Evolutionary conservation across 1,140 invertebrate species (phyloP).

Genomic region (Drusus annulatus): DNA sequence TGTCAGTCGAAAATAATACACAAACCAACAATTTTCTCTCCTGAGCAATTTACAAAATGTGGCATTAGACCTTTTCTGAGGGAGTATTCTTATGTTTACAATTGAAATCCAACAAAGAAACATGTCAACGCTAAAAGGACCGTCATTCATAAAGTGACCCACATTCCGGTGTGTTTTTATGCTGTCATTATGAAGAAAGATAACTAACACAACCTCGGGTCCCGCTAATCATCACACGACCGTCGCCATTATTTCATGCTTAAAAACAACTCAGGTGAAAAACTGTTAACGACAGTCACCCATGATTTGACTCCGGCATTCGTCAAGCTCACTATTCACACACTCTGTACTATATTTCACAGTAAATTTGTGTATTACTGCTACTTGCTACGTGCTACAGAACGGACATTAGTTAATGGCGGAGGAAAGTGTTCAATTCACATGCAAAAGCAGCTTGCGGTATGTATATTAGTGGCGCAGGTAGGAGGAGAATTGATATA

Average conservation of each 20-base stretch:
- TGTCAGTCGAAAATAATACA: no score
- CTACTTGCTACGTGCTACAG: no score
- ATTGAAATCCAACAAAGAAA: not conserved
- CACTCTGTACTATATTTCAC: slow-evolving; percentile 1
- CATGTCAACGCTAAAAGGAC: slow-evolving; percentile 14
- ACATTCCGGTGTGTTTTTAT: not conserved
- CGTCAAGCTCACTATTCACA: not conserved
- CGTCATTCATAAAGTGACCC: slow-evolving; percentile 20
- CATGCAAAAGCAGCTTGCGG: no score
- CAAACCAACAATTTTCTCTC: no score
- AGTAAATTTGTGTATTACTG: not conserved
- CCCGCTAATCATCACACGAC: slow-evolving; percentile 19
- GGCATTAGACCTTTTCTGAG: no score
- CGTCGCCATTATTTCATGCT: slow-evolving; percentile 34
- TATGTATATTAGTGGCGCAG: no score
- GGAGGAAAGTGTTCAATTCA: no score
- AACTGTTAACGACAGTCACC: slow-evolving; percentile 15
- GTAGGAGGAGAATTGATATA: no score
- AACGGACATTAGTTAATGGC: no score
- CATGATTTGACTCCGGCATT: slow-evolving; percentile 20
- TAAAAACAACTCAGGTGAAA: slow-evolving; percentile 46
- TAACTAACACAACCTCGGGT: not conserved
- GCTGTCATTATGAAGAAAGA: not conserved
- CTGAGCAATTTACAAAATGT: no score
- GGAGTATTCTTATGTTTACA: no score